phyloP scores from a whole-genome alignment of 1,140 invertebrate species.

The Leptestheria dahalacensis region DNA sequence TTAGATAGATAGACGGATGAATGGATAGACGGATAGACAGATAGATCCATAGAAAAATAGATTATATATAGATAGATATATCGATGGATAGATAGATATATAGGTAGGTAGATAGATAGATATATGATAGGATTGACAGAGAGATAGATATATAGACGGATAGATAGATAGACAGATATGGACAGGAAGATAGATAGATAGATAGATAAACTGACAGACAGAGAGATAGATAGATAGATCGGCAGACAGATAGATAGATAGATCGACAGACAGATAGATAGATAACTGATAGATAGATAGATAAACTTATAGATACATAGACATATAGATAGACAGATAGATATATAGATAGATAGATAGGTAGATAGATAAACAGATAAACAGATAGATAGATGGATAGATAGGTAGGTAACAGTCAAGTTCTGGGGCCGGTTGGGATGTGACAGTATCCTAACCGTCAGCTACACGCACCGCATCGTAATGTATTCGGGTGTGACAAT shows the following conservation, averaged over 20 bases:
- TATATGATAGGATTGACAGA: too few relatives aligned
- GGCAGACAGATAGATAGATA: not conserved
- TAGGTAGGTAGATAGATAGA: not conserved
- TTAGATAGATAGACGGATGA: not conserved
- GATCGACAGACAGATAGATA: not conserved
- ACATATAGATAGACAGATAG: not conserved
- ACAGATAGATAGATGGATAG: not conserved
- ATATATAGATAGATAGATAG: not conserved
- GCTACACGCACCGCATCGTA: too few relatives aligned
- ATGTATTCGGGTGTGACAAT: too few relatives aligned
- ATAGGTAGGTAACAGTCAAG: not conserved
- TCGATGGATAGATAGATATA: not conserved
- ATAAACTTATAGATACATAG: not conserved
- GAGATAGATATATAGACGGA: not conserved
- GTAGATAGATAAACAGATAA: not conserved
- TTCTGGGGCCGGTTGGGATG: too few relatives aligned
- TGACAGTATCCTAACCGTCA: too few relatives aligned
- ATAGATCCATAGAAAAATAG: not conserved
- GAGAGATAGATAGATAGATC: not conserved
- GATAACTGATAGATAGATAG: not conserved
- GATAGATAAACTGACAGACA: not conserved
- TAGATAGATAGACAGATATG: not conserved
- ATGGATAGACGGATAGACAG: not conserved
- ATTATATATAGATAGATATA: not conserved
- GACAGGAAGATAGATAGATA: not conserved